phyloP scores from a whole-genome alignment of 2,888 invertebrate species.

The Temnothorax unifasciatus region DNA sequence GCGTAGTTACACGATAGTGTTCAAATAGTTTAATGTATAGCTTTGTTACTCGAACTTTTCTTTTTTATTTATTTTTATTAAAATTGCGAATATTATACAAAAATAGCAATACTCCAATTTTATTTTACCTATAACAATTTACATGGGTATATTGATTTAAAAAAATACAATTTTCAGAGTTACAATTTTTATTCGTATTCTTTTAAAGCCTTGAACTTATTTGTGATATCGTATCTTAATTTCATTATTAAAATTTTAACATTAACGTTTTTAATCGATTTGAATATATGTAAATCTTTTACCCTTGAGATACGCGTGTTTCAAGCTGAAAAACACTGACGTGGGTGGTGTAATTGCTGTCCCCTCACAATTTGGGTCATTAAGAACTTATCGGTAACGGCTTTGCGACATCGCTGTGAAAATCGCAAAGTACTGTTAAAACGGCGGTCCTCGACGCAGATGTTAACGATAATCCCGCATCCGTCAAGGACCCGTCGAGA shows the following conservation, averaged over 20 bases:
- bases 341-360: not conserved
- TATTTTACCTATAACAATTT: too few relatives aligned
- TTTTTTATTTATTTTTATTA: not conserved
- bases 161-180: too few relatives aligned
- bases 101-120: not conserved
- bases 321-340: not conserved
- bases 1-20: not conserved
- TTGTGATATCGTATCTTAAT: not conserved
- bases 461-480: slow-evolving; percentile 17
- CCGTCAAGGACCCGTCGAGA: not conserved
- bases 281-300: slow-evolving; percentile 1
- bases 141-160: too few relatives aligned
- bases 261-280: slow-evolving; percentile 3
- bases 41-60: not conserved
- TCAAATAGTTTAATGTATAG: not conserved
- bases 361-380: not conserved
- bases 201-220: not conserved
- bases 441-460: not conserved
- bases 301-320: not conserved
- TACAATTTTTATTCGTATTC: not conserved
- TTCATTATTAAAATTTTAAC: not conserved
- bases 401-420: not conserved
- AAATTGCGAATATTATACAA: not conserved
- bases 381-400: slow-evolving; percentile 46
- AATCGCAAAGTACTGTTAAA: slow-evolving; percentile 46